Evolutionary conservation across 1,140 invertebrate genomes (phyloP).

Genomic region (Dinoponera quadriceps): DNA sequence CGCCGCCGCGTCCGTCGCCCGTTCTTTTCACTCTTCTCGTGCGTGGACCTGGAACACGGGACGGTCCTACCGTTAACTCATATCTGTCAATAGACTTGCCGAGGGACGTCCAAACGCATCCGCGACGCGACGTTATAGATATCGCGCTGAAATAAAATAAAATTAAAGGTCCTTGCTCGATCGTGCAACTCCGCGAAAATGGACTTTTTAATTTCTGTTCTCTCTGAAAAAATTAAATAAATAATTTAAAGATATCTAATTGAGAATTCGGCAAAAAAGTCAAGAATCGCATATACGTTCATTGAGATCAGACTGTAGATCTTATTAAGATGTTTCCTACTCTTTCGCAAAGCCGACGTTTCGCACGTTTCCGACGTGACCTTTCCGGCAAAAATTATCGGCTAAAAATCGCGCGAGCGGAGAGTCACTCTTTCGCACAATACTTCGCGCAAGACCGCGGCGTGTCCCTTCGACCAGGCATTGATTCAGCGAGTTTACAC

Average conservation of each 20-base stretch:
- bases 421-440: neutral
- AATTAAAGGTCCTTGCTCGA: neutral
- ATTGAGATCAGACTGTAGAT: neutral
- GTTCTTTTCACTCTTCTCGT: slow-evolving; percentile 80
- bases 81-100: slow-evolving; percentile 72
- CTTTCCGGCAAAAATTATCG: neutral
- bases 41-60: slow-evolving; percentile 80
- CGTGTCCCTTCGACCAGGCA: slow-evolving; percentile 33
- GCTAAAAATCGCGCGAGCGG: too few relatives aligned
- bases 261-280: too few relatives aligned
- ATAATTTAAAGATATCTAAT: neutral
- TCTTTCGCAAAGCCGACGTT: neutral
- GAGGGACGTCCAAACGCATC: slow-evolving; percentile 5
- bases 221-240: too few relatives aligned
- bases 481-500: slow-evolving; percentile 72
- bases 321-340: neutral
- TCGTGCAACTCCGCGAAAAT: too few relatives aligned
- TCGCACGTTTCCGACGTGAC: neutral
- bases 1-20: slow-evolving; percentile 59
- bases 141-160: neutral
- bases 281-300: neutral
- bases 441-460: slow-evolving; percentile 19
- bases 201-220: too few relatives aligned
- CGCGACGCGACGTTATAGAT: too few relatives aligned
- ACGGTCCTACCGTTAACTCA: slow-evolving; percentile 77